Percentiles rank a stretch among this genome's conserved stretches.
Evolutionary conservation across 2,113 vertebrate species (phyloP).

Genomic region (Trochalopteron elliotii): DNA sequence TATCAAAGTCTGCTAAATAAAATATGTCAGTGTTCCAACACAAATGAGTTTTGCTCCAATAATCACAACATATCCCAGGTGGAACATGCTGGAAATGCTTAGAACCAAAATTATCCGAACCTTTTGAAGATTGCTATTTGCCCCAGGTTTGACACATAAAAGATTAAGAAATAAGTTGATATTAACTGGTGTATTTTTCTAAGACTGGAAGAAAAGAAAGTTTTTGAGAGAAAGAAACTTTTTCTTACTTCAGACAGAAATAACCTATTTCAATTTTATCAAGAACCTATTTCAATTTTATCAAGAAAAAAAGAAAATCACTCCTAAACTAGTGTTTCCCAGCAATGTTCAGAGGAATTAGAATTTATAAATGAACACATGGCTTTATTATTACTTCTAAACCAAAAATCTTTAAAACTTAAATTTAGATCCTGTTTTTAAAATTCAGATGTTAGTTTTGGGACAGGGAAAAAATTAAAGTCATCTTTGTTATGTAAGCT

Average conservation of each 20-base stretch:
- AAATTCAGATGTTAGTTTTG: neutral
- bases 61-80: neutral
- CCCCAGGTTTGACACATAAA: neutral
- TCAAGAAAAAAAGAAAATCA: neutral
- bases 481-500: neutral
- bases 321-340: neutral
- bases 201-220: neutral
- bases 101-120: neutral
- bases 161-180: neutral
- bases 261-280: neutral
- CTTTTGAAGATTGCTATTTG: constrained; percentile 7
- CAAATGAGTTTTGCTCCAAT: constrained; percentile 1
- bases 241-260: neutral
- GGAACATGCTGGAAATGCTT: neutral
- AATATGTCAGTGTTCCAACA: neutral
- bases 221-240: neutral
- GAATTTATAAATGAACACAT: neutral
- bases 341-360: neutral
- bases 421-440: neutral
- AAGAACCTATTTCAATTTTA: neutral
- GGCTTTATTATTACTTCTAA: neutral
- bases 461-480: neutral
- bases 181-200: neutral
- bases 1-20: constrained; percentile 12
- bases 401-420: neutral